Percentiles rank a stretch among this genome's conserved stretches.
Evolutionary conservation across 2,113 vertebrate species (phyloP).

Genomic region (Corvus hawaiiensis): DNA sequence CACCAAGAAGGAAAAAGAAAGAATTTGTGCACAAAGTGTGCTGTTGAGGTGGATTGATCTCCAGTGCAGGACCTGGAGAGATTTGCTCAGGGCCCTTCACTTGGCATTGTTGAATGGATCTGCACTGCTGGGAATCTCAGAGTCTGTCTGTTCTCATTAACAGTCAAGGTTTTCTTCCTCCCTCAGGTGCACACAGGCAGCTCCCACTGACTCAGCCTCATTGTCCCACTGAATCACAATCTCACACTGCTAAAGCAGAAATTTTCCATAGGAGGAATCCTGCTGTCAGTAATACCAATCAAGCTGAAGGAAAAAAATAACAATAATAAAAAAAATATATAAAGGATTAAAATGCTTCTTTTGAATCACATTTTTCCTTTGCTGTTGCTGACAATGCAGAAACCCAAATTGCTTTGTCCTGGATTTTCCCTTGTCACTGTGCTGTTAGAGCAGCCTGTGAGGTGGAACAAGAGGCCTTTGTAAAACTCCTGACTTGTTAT

Average conservation of each 20-base stretch:
- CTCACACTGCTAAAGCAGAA: background rate
- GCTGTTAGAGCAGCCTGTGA: background rate
- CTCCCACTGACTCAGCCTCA: background rate
- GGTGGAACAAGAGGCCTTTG: background rate
- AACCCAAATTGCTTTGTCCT: background rate
- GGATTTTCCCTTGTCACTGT: background rate
- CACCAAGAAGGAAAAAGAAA: background rate
- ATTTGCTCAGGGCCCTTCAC: background rate
- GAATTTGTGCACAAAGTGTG: background rate
- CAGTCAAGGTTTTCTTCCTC: background rate
- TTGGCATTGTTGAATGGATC: background rate
- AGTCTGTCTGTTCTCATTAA: background rate
- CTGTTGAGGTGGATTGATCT: background rate
- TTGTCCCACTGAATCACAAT: background rate
- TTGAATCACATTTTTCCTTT: background rate
- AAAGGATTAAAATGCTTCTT: background rate
- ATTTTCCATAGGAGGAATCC: background rate
- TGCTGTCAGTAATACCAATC: background rate
- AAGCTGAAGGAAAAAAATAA: background rate
- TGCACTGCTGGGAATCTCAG: background rate
- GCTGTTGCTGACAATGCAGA: background rate
- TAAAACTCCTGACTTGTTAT: background rate
- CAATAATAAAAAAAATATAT: background rate
- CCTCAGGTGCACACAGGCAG: background rate
- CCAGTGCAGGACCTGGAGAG: background rate